Percentiles rank a stretch among this genome's conserved stretches.
Evolutionary conservation across 2,888 invertebrate genomes (phyloP).

Genomic region (Gasteruption jaculator): DNA sequence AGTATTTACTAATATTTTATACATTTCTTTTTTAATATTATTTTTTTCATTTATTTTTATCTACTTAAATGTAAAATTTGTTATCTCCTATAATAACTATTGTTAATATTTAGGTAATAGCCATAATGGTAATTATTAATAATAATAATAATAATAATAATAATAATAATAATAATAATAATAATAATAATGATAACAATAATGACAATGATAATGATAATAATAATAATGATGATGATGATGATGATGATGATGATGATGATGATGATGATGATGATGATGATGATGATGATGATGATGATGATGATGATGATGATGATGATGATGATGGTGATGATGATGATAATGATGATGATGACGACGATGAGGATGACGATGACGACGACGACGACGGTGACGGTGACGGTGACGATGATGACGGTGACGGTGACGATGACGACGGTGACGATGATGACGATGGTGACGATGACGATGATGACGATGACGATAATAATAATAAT

Average conservation of each 20-base stretch:
- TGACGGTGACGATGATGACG: constrained; percentile 1
- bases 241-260: constrained; percentile 1
- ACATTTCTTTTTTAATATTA: no score
- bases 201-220: constrained; percentile 1
- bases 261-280: constrained; percentile 1
- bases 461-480: constrained; percentile 1
- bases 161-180: constrained; percentile 1
- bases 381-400: constrained; percentile 1
- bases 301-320: constrained; percentile 1
- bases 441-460: constrained; percentile 1
- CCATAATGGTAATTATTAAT: no score
- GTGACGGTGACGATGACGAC: constrained; percentile 1
- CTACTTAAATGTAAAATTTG: no score
- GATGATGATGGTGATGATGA: constrained; percentile 1
- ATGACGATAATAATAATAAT: no score
- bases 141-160: constrained; percentile 1
- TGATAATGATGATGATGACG: constrained; percentile 1
- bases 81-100: no score
- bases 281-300: constrained; percentile 1
- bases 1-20: no score
- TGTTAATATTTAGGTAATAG: no score
- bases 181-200: constrained; percentile 1
- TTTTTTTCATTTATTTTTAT: no score
- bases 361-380: no score
- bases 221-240: constrained; percentile 1